Percentiles rank a stretch among this genome's conserved stretches.
These are phyloP conservation scores for Cataglyphis cursor DNA, from an alignment of 2,888 invertebrate genomes.

Conservation along the genomic window DNA sequence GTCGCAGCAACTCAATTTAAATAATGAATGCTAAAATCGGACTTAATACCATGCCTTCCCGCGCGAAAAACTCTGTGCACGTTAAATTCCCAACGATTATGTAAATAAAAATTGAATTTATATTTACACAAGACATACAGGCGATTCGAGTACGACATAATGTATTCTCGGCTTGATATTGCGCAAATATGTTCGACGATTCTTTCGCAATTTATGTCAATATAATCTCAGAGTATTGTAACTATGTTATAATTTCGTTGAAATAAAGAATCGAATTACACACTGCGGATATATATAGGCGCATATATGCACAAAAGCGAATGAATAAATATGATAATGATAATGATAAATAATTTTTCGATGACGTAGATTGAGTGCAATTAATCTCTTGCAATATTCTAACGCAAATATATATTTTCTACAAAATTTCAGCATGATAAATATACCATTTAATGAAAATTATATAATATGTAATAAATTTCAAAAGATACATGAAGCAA, in stretches of 20 bases:
- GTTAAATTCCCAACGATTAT: constrained; percentile 51
- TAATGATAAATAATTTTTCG: too few relatives aligned
- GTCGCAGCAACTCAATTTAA: constrained; percentile 22
- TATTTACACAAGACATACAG: not conserved
- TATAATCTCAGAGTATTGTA: constrained; percentile 32
- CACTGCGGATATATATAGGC: not conserved
- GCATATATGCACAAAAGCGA: not conserved
- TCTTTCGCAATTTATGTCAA: constrained; percentile 29
- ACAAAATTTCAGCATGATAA: not conserved
- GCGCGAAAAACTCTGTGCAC: constrained; percentile 24
- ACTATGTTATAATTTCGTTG: constrained; percentile 1
- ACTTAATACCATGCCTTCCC: constrained; percentile 38
- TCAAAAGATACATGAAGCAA: not conserved
- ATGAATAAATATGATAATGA: not conserved
- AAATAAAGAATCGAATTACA: constrained; percentile 10
- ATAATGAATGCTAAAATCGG: constrained; percentile 40
- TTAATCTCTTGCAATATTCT: not conserved
- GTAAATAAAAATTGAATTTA: constrained; percentile 54
- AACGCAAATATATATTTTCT: not conserved
- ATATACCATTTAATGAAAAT: not conserved
- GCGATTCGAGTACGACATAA: constrained; percentile 1
- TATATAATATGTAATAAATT: not conserved
- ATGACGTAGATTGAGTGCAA: not conserved
- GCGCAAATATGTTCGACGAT: constrained; percentile 28
- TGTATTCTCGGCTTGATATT: not conserved